These are phyloP conservation scores for Oscheius sp. DNA, from an alignment of 1,140 invertebrate species.

Conservation along the genomic window DNA sequence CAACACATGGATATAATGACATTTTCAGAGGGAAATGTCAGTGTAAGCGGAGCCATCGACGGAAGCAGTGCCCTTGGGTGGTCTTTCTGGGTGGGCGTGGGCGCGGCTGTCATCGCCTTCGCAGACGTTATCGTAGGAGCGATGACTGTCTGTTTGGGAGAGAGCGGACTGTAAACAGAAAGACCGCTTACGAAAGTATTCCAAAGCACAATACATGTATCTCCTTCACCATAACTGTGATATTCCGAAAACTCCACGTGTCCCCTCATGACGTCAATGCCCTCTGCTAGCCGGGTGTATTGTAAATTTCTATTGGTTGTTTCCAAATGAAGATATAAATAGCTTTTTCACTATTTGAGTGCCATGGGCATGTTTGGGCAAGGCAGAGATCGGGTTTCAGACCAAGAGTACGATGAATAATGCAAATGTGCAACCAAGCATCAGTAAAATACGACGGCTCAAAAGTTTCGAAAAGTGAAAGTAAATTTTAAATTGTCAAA, in stretches of 20 bases:
- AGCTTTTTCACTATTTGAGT: too few relatives aligned
- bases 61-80: slow-evolving; percentile 11
- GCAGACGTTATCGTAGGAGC: slow-evolving; percentile 21
- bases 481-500: too few relatives aligned
- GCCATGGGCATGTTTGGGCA: too few relatives aligned
- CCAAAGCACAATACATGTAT: neutral
- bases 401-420: too few relatives aligned
- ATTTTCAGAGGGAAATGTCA: neutral
- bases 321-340: too few relatives aligned
- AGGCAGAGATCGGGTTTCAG: too few relatives aligned
- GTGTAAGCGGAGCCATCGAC: neutral
- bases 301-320: too few relatives aligned
- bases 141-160: slow-evolving; percentile 18
- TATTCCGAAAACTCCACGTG: neutral
- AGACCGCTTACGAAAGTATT: neutral
- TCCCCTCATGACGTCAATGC: neutral
- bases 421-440: too few relatives aligned
- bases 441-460: too few relatives aligned
- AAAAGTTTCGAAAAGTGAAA: too few relatives aligned
- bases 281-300: neutral
- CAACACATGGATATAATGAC: too few relatives aligned
- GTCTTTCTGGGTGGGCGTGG: slow-evolving; percentile 23
- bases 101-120: slow-evolving; percentile 9
- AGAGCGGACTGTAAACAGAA: slow-evolving; percentile 4
- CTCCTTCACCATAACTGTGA: slow-evolving; percentile 8